Evolutionary conservation across 37 sponge, comb jelly and placozoan genomes (phyloP).

Genomic region (Chondrosia reniformis): DNA sequence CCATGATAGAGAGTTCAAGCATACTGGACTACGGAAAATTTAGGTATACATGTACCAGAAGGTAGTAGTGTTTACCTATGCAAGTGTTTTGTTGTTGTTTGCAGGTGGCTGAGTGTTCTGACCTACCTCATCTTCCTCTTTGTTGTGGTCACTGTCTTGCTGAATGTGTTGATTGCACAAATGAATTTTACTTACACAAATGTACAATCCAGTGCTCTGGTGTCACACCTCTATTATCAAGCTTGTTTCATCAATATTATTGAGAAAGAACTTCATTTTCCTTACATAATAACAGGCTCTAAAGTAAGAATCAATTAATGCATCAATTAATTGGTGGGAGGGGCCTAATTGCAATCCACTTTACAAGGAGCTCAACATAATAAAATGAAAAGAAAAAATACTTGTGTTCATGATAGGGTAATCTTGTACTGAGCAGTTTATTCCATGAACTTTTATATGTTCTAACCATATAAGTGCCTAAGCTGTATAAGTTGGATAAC

Average conservation of each 20-base stretch:
- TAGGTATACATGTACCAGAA: background rate
- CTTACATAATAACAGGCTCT: too few species aligned
- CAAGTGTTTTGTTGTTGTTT: background rate
- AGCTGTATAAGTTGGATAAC: too few species aligned
- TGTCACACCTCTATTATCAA: background rate
- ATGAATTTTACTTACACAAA: conserved; percentile 60
- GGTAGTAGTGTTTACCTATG: too few species aligned
- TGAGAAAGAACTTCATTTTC: background rate
- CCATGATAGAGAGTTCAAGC: background rate
- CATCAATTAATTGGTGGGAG: too few species aligned
- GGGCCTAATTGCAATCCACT: too few species aligned
- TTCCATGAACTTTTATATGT: too few species aligned
- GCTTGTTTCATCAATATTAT: background rate
- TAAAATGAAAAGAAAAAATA: too few species aligned
- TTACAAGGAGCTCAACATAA: too few species aligned
- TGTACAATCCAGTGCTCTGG: conserved; percentile 52
- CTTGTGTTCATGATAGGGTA: too few species aligned
- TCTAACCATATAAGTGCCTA: too few species aligned
- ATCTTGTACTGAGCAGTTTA: too few species aligned
- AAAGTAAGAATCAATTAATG: too few species aligned
- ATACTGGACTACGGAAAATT: background rate
- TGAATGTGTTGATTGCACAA: conserved; percentile 76
- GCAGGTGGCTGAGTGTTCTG: conserved; percentile 60
- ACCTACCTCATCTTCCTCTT: conserved; percentile 50
- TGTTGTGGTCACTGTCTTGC: conserved; percentile 51